Percentiles rank a stretch among this genome's conserved stretches.
Conservation (phyloP, 2,113 vertebrate species). For the western clawed frog (Xenopus tropicalis) region UCB_Xtro_10.0 CM004447.2:119507501-119508000, state of each 20-base stretch:
- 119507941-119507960: conserved; percentile 96
- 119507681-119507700: too few species aligned
- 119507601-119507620: conserved; percentile 39
- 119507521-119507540: conserved; percentile 84
- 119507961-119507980: conserved; percentile 60
- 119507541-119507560: conserved; percentile 98
- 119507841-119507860: conserved; percentile 70
- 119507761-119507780: too few species aligned
- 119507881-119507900: conserved; percentile 95
- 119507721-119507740: neutral
- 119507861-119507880: conserved; percentile 96
- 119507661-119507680: neutral
- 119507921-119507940: conserved; percentile 96
- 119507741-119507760: too few species aligned
- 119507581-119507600: conserved; percentile 74
- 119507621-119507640: neutral
- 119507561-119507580: conserved; percentile 92
- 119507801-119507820: neutral
- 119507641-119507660: neutral
- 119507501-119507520: conserved; percentile 81
- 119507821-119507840: neutral
- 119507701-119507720: too few species aligned
- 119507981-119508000: too few species aligned
- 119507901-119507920: conserved; percentile 95
- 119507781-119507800: too few species aligned